Percentiles rank a stretch among this genome's conserved stretches.
These are phyloP conservation scores for Geococcyx californianus DNA, from an alignment of 2,113 vertebrate species.

Conservation along the genomic window DNA sequence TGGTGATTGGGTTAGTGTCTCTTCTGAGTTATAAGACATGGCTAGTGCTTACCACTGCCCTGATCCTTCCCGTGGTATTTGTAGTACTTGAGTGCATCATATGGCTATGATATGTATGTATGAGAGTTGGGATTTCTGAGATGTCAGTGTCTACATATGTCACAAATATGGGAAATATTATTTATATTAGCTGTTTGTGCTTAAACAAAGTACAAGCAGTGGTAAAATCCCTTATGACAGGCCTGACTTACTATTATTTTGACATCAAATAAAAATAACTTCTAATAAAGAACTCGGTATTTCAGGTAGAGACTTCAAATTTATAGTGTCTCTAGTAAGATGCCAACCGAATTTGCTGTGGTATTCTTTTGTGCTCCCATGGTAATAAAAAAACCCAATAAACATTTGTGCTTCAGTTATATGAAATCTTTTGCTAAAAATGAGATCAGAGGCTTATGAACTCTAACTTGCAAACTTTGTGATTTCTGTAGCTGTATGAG, in stretches of 20 bases:
- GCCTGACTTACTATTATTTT: neutral
- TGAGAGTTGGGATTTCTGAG: neutral
- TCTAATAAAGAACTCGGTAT: neutral
- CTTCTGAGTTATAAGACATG: neutral
- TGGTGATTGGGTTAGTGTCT: neutral
- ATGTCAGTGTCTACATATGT: neutral
- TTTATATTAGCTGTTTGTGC: neutral
- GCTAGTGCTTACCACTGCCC: neutral
- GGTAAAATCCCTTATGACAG: neutral
- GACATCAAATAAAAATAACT: neutral
- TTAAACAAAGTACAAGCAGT: neutral
- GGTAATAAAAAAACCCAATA: neutral
- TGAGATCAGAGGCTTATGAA: neutral
- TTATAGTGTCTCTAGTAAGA: neutral
- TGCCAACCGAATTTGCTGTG: neutral
- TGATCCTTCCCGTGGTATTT: neutral
- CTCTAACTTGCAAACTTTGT: neutral
- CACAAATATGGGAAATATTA: neutral
- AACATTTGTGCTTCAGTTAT: neutral
- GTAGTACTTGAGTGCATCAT: neutral
- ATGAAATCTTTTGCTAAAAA: neutral
- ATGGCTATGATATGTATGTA: neutral
- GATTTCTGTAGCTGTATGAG: neutral
- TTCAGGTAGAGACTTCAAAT: neutral
- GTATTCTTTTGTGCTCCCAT: neutral